Conservation (phyloP, 2,113 vertebrate species). For the Phalacrocorax aristotelis region DNA sequence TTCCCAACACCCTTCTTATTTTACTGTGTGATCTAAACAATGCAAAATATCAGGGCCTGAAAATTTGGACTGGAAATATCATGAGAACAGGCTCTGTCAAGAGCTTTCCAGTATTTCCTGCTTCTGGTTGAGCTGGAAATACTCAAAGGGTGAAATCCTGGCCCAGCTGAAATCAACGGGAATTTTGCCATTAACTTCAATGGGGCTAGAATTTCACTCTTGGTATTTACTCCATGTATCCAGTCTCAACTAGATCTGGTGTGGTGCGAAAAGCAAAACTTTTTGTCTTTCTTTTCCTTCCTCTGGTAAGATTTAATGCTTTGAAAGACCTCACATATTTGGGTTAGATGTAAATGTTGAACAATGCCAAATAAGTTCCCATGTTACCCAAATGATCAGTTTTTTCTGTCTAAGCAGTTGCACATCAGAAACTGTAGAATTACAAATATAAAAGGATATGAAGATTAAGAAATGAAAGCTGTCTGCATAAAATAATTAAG, state of each 20-base stretch:
- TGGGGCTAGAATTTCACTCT: conserved; percentile 55
- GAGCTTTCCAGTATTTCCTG: conserved; percentile 62
- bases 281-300: conserved; percentile 41
- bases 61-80: conserved; percentile 53
- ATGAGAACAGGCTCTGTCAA: conserved; percentile 61
- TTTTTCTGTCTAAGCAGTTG: not conserved
- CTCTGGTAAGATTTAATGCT: conserved; percentile 39
- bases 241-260: conserved; percentile 49
- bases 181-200: conserved; percentile 61
- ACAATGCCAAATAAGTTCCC: not conserved
- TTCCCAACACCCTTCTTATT: conserved; percentile 58
- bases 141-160: conserved; percentile 52
- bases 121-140: conserved; percentile 63
- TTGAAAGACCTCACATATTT: not conserved
- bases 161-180: conserved; percentile 39
- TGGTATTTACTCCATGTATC: conserved; percentile 42
- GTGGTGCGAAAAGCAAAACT: conserved; percentile 56
- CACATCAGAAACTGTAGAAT: not conserved
- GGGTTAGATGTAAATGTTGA: not conserved
- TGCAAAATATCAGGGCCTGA: conserved; percentile 1
- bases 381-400: not conserved
- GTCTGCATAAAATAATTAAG: not conserved
- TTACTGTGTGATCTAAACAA: conserved; percentile 55
- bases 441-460: not conserved
- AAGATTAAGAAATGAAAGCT: not conserved